Evolutionary conservation across 2,113 vertebrate species (phyloP).

Genomic region (Chaetorhynchus papuensis): DNA sequence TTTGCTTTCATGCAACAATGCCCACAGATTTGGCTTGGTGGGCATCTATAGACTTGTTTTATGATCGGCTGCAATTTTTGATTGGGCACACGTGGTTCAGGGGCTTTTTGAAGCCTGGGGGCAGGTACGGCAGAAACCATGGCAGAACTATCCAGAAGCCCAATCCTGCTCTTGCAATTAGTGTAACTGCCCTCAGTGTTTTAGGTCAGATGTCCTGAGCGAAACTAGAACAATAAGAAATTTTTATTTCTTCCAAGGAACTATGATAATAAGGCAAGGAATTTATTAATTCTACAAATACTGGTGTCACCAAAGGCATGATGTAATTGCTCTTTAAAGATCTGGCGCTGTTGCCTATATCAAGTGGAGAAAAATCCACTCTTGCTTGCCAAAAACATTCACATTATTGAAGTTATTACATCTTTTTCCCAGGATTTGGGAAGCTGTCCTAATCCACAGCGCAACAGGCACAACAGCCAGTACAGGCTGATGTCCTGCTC

Average conservation of each 20-base stretch:
- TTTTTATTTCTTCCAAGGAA: background rate
- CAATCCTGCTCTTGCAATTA: background rate
- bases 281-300: background rate
- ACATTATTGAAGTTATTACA: background rate
- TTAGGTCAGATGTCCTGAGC: background rate
- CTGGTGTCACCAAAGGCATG: background rate
- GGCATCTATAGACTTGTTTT: background rate
- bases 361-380: background rate
- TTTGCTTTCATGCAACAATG: background rate
- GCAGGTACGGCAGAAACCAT: background rate
- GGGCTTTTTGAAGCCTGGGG: background rate
- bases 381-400: background rate
- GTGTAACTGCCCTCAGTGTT: background rate
- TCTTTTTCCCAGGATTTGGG: background rate
- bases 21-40: background rate
- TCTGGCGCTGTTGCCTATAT: background rate
- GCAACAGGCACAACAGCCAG: background rate
- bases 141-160: background rate
- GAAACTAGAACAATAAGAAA: background rate
- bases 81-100: fast-evolving
- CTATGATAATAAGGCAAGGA: background rate
- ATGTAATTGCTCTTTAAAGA: background rate
- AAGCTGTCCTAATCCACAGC: background rate
- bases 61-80: background rate
- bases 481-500: background rate